Evolutionary conservation across 2,888 invertebrate species (phyloP).

Genomic region (Cephus sareptanus): DNA sequence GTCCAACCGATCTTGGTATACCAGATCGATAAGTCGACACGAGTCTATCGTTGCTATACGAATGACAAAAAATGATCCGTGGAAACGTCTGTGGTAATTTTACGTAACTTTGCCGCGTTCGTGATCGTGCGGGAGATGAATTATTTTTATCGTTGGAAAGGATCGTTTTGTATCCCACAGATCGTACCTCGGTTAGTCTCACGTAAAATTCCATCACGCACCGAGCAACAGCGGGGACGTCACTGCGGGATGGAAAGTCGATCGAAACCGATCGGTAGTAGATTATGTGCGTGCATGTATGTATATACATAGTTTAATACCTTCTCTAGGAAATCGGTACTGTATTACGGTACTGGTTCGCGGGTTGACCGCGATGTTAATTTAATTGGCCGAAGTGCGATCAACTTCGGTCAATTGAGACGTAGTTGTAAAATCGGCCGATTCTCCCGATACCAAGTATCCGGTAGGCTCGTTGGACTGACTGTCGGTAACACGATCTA

Average conservation of each 20-base stretch:
- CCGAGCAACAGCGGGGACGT: not conserved
- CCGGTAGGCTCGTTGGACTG: not conserved
- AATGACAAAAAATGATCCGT: not conserved
- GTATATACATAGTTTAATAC: not conserved
- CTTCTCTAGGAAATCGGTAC: not conserved
- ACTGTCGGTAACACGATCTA: constrained; percentile 6
- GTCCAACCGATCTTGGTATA: not conserved
- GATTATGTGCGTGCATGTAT: not conserved
- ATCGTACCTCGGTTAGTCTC: not conserved
- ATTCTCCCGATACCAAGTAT: constrained; percentile 6
- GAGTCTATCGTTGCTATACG: not conserved
- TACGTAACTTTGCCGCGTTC: not conserved
- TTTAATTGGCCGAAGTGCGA: constrained; percentile 31
- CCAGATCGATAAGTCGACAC: not conserved
- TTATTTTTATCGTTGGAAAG: not conserved
- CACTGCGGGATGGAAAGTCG: not conserved
- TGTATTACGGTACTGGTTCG: not conserved
- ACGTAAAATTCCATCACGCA: not conserved
- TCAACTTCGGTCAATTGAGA: constrained; percentile 34
- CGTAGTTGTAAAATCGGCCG: constrained; percentile 26
- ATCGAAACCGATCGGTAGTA: not conserved
- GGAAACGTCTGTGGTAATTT: not conserved
- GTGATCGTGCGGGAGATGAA: not conserved
- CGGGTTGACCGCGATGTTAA: constrained; percentile 28
- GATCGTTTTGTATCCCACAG: not conserved